Conservation (phyloP, 2,113 vertebrate species). For the Alethe diademata region DNA sequence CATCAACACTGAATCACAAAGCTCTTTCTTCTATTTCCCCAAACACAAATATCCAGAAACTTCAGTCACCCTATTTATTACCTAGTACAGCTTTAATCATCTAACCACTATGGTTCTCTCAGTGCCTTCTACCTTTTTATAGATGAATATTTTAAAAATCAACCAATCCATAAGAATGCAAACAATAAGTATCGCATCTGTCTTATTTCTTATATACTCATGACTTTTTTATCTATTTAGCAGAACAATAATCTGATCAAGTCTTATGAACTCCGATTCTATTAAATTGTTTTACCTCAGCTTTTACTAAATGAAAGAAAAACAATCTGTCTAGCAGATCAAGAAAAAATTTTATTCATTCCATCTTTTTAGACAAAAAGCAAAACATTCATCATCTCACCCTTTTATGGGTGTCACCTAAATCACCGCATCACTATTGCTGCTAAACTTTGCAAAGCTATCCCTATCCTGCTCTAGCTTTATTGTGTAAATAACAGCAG, state of each 20-base stretch:
- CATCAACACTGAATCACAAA: not conserved
- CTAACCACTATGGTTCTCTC: not conserved
- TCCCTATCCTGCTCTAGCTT: not conserved
- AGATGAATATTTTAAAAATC: not conserved
- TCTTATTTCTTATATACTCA: not conserved
- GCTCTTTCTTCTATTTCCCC: not conserved
- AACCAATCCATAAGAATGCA: not conserved
- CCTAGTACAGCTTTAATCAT: not conserved
- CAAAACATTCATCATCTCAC: not conserved
- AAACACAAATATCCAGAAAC: not conserved
- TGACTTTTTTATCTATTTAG: not conserved
- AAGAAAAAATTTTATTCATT: not conserved
- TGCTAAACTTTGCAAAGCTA: not conserved
- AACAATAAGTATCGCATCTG: not conserved
- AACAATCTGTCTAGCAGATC: not conserved
- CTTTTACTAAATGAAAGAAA: not conserved
- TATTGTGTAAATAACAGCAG: slow-evolving; percentile 42
- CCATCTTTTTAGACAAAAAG: not conserved
- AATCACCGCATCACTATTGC: not conserved
- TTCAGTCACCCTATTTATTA: not conserved
- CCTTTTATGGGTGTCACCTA: not conserved
- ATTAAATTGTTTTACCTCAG: not conserved
- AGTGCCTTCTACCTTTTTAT: not conserved
- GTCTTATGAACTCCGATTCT: not conserved
- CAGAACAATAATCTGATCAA: not conserved